These are phyloP conservation scores for Proctacanthus coquilletti DNA, from an alignment of 1,140 invertebrate genomes.

Conservation along the genomic window DNA sequence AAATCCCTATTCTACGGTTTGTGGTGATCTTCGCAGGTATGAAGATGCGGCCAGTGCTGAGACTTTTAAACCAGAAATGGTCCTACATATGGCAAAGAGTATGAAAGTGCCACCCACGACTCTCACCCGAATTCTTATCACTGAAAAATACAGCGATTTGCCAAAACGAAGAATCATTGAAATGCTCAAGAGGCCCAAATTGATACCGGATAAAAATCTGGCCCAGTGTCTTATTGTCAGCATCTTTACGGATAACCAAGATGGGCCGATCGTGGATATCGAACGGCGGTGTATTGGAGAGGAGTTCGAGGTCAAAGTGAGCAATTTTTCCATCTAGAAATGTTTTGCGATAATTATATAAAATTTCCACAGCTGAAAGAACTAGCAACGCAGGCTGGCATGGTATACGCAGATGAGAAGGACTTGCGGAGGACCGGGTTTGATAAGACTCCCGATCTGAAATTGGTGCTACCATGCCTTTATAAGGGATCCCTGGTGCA, in stretches of 20 bases:
- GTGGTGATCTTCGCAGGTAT: slow-evolving; percentile 13
- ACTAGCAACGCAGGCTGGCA: slow-evolving; percentile 38
- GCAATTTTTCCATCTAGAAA: neutral
- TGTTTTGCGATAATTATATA: neutral
- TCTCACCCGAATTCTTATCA: slow-evolving; percentile 47
- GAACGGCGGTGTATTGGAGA: slow-evolving; percentile 55
- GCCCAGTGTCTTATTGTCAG: slow-evolving; percentile 48
- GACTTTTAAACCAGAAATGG: slow-evolving; percentile 31
- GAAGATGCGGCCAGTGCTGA: slow-evolving; percentile 16
- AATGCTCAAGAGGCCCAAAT: slow-evolving; percentile 45
- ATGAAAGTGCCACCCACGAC: slow-evolving; percentile 43
- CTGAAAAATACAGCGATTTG: slow-evolving; percentile 34
- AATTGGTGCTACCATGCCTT: slow-evolving; percentile 77
- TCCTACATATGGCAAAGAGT: slow-evolving; percentile 39
- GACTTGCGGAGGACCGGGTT: slow-evolving; percentile 66
- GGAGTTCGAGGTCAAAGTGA: slow-evolving; percentile 51
- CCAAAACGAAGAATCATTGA: slow-evolving; percentile 33
- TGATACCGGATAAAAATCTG: slow-evolving; percentile 46
- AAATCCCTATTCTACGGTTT: slow-evolving; percentile 16
- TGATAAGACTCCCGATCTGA: slow-evolving; percentile 91
- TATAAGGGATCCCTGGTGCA: slow-evolving; percentile 75
- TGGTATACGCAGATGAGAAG: slow-evolving; percentile 67
- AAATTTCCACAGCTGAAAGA: slow-evolving; percentile 39
- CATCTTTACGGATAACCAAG: slow-evolving; percentile 48
- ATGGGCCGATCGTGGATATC: slow-evolving; percentile 53